phyloP scores from a whole-genome alignment of 2,797 vertebrate genomes.

The Neosilurus mollespiculum region DNA sequence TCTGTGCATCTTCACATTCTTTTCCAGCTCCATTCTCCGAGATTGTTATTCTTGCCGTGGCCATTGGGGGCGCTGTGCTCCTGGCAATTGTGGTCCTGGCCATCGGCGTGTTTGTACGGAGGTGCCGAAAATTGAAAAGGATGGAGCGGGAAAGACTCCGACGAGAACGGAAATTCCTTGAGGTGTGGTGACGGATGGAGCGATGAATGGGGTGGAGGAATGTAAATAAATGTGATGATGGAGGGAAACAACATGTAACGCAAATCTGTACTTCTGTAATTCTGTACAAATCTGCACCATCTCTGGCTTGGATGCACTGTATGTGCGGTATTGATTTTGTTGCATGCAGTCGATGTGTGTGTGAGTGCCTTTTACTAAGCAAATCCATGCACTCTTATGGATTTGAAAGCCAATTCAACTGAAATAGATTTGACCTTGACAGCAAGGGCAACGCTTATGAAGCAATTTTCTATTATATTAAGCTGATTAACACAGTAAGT shows the following conservation, averaged over 20 bases:
- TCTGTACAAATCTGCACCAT: not conserved
- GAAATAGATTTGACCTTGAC: not conserved
- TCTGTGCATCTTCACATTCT: conserved; percentile 13
- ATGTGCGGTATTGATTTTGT: not conserved
- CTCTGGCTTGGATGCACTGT: not conserved
- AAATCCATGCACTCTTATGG: not conserved
- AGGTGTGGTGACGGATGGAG: conserved; percentile 63
- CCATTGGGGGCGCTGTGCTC: conserved; percentile 77
- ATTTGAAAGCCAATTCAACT: not conserved
- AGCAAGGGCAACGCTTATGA: not conserved
- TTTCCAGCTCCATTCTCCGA: conserved; percentile 79
- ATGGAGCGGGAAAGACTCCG: conserved; percentile 56
- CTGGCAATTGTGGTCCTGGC: conserved; percentile 78
- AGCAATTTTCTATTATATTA: not conserved
- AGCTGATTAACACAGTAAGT: not conserved
- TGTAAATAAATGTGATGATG: not conserved
- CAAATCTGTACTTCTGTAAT: not conserved
- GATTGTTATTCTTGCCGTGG: conserved; percentile 78
- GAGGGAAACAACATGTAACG: not conserved
- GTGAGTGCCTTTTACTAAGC: not conserved
- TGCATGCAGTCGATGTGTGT: no score
- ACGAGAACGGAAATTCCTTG: conserved; percentile 69
- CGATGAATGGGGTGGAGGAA: not conserved
- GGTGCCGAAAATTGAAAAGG: conserved; percentile 67
- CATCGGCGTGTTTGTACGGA: conserved; percentile 69